phyloP scores from a whole-genome alignment of 2,113 vertebrate genomes.

The Notechis scutatus region DNA sequence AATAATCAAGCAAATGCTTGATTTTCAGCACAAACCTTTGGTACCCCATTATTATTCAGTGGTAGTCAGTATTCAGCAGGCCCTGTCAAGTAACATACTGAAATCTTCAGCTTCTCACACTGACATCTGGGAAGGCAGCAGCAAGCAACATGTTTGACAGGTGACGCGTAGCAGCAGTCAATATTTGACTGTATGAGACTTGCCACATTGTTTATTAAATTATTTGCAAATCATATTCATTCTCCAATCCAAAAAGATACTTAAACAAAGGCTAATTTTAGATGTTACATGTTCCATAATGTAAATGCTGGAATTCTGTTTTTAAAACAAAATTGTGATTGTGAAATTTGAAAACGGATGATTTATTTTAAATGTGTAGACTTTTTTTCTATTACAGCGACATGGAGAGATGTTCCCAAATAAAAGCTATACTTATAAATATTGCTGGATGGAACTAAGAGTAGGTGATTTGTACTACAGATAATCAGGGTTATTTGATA shows the following conservation, averaged over 20 bases:
- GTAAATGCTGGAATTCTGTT: background rate
- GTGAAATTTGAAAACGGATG: background rate
- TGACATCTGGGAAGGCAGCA: background rate
- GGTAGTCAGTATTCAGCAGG: background rate
- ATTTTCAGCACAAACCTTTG: background rate
- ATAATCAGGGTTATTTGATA: background rate
- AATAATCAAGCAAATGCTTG: background rate
- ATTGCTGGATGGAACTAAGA: background rate
- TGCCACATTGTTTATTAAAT: background rate
- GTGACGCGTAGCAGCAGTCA: slow-evolving; percentile 3
- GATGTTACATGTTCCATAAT: background rate
- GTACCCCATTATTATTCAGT: background rate
- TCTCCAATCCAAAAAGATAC: background rate
- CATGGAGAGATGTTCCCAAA: background rate
- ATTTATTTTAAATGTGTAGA: background rate
- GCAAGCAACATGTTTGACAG: background rate
- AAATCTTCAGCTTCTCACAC: slow-evolving; percentile 1
- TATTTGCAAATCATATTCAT: background rate
- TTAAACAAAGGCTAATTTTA: background rate
- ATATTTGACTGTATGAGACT: background rate
- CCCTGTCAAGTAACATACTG: background rate
- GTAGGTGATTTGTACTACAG: background rate
- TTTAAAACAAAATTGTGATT: background rate
- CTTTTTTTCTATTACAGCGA: too few relatives aligned
- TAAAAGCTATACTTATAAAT: background rate